Conservation (phyloP, 2,113 vertebrate genomes). For the Pterocles burchelli region DNA sequence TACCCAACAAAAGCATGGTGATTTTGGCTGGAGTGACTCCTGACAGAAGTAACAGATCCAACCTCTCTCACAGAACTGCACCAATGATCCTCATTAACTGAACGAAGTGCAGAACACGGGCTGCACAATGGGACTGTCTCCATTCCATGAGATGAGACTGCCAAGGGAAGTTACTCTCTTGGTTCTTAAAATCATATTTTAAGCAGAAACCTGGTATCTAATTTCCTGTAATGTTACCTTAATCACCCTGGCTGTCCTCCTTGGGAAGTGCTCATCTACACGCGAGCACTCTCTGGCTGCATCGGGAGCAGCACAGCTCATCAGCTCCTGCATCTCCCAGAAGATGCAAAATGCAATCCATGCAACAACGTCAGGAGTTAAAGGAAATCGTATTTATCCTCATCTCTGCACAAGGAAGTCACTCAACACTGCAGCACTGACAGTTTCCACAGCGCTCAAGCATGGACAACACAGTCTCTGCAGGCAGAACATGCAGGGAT, state of each 20-base stretch:
- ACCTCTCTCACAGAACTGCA: not conserved
- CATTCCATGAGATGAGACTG: not conserved
- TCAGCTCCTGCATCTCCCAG: not conserved
- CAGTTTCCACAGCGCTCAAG: not conserved
- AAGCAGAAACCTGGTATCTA: not conserved
- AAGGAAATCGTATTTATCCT: not conserved
- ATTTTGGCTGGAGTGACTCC: not conserved
- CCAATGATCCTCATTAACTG: not conserved
- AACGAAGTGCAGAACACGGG: fast-evolving
- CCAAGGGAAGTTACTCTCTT: not conserved
- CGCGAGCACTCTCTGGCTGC: not conserved
- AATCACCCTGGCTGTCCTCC: not conserved
- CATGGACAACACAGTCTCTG: not conserved
- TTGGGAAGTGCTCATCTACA: not conserved
- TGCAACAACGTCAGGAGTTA: not conserved
- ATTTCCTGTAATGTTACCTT: slow-evolving; percentile 7
- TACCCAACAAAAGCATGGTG: not conserved
- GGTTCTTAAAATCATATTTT: not conserved
- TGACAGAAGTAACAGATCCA: not conserved
- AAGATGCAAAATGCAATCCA: not conserved
- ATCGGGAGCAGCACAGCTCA: not conserved
- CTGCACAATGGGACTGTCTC: not conserved
- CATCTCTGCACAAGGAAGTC: not conserved
- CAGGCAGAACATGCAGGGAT: not conserved
- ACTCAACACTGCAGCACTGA: not conserved